Conservation (phyloP, 2,797 vertebrate genomes). For the Lateolabrax maculatus region DNA sequence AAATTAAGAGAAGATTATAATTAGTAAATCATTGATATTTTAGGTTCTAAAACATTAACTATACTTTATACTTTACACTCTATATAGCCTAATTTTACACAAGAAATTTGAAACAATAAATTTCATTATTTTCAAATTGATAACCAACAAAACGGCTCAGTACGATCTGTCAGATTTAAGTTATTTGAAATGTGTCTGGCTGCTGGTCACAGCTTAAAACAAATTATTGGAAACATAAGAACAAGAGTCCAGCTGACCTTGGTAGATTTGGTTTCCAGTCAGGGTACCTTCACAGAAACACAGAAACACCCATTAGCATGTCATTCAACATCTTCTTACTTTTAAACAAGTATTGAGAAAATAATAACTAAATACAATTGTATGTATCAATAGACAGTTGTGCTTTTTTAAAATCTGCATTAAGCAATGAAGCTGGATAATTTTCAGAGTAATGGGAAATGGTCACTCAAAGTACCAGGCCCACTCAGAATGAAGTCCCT, state of each 20-base stretch:
- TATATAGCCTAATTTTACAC: background rate
- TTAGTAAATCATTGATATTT: background rate
- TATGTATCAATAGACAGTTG: background rate
- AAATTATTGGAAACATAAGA: slow-evolving; percentile 27
- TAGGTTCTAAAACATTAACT: background rate
- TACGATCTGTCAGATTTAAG: background rate
- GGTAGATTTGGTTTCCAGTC: slow-evolving; percentile 73
- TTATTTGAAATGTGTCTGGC: background rate
- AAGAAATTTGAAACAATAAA: background rate
- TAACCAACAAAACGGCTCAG: background rate
- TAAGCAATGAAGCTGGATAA: background rate
- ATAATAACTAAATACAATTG: background rate
- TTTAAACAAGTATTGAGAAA: background rate
- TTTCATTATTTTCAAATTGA: background rate
- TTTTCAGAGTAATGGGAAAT: background rate
- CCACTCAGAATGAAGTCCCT: background rate
- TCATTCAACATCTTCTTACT: background rate
- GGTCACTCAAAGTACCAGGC: background rate
- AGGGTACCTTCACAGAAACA: slow-evolving; percentile 76
- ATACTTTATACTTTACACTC: background rate
- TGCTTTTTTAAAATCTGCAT: background rate
- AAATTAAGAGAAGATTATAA: background rate
- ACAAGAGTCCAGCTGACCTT: slow-evolving; percentile 70
- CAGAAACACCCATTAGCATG: slow-evolving; percentile 27
- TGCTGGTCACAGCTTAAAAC: slow-evolving; percentile 9